phyloP scores from a whole-genome alignment of 2,888 invertebrate genomes.

The Agrotis puta region DNA sequence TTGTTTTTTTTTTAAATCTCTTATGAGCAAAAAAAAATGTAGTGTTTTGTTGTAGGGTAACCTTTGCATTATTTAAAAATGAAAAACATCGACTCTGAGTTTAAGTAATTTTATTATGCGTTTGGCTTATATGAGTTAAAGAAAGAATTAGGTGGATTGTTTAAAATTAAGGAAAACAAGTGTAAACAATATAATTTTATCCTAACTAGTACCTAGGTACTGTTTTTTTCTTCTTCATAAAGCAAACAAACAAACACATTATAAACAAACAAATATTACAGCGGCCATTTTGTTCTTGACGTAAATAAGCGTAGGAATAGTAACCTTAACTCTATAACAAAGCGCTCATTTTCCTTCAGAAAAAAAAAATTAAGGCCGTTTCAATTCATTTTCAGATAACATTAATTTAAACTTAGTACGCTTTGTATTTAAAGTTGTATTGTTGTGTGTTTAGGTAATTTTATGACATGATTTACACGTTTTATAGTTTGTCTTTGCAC shows the following conservation, averaged over 20 bases:
- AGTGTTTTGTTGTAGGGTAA: conserved; percentile 28
- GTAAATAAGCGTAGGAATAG: background rate
- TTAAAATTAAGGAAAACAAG: background rate
- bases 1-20: conserved; percentile 24
- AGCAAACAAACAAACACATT: background rate
- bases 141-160: background rate
- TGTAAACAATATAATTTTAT: background rate
- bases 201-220: background rate
- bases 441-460: background rate
- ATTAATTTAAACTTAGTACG: background rate
- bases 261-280: background rate
- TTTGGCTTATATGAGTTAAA: too few relatives aligned
- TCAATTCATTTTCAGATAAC: background rate
- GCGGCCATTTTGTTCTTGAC: conserved; percentile 2
- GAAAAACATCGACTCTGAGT: background rate
- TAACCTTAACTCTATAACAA: background rate
- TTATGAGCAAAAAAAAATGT: conserved; percentile 17
- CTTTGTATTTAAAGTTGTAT: background rate
- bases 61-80: background rate
- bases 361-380: background rate
- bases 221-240: background rate
- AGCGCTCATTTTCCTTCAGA: background rate
- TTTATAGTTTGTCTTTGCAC: background rate
- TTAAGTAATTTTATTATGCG: background rate
- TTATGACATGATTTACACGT: conserved; percentile 11